phyloP scores from a whole-genome alignment of 2,888 invertebrate species.

The Epinotia nisella region DNA sequence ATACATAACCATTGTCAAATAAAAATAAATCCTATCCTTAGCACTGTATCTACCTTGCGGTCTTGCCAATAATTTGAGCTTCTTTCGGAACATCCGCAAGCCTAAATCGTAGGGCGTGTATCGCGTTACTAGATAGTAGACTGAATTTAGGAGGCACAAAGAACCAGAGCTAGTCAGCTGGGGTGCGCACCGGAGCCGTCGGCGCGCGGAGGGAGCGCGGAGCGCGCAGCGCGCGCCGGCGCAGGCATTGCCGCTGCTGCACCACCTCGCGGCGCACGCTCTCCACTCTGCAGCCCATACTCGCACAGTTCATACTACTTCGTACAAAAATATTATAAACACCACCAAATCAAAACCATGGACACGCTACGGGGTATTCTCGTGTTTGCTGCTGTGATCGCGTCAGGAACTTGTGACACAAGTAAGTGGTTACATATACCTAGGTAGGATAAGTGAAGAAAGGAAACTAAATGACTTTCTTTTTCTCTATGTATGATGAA shows the following conservation, averaged over 20 bases:
- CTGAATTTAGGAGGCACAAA: background rate
- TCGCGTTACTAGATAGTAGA: no score
- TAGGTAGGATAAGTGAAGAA: slow-evolving; percentile 55
- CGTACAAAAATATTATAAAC: slow-evolving; percentile 46
- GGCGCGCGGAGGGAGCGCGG: background rate
- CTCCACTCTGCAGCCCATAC: background rate
- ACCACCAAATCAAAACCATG: slow-evolving; percentile 58
- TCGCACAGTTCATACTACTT: background rate
- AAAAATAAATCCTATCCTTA: no score
- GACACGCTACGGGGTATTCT: slow-evolving; percentile 65
- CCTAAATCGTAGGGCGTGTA: no score
- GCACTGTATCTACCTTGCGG: no score
- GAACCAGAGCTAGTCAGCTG: background rate
- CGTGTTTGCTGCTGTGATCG: slow-evolving; percentile 64
- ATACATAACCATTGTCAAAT: background rate
- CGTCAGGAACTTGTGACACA: slow-evolving; percentile 69
- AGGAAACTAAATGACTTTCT: slow-evolving; percentile 50
- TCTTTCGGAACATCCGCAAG: no score
- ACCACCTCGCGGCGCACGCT: slow-evolving; percentile 67
- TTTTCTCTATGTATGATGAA: slow-evolving; percentile 11
- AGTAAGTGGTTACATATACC: slow-evolving; percentile 65
- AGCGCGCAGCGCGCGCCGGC: slow-evolving; percentile 17
- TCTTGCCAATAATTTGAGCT: no score
- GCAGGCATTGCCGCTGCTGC: slow-evolving; percentile 68
- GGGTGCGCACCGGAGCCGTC: background rate